Conservation (phyloP, 2,888 invertebrate species). For the Poecilobothrus nobilitatus region DNA sequence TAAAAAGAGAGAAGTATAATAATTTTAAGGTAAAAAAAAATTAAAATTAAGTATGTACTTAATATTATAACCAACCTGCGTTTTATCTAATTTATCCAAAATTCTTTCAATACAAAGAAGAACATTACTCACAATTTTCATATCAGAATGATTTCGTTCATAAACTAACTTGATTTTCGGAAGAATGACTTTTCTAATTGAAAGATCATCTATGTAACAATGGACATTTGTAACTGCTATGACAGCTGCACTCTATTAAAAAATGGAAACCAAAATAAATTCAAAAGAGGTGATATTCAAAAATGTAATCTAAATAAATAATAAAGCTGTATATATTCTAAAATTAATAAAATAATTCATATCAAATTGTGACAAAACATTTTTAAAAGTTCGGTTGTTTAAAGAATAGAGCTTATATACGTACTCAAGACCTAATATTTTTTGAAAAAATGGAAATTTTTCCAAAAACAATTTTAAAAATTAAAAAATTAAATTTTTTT, state of each 20-base stretch:
- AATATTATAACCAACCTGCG: conserved; percentile 49
- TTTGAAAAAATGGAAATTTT: too few species aligned
- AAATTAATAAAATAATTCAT: too few species aligned
- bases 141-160: conserved; percentile 69
- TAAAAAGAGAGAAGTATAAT: background rate
- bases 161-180: conserved; percentile 73
- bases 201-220: conserved; percentile 73
- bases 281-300: too few species aligned
- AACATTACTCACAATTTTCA: conserved; percentile 70
- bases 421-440: too few species aligned
- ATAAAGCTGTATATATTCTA: too few species aligned
- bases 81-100: conserved; percentile 73
- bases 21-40: background rate
- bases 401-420: too few species aligned
- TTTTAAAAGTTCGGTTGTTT: too few species aligned
- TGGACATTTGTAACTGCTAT: conserved; percentile 78
- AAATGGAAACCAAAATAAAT: too few species aligned
- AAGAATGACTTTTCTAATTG: conserved; percentile 69
- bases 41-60: background rate
- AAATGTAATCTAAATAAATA: too few species aligned
- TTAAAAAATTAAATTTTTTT: too few species aligned
- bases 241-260: conserved; percentile 70
- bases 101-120: conserved; percentile 73
- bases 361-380: too few species aligned
- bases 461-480: too few species aligned